A percentile compares a stretch with the other conserved stretches of the same genome.
These are phyloP conservation scores for Solea senegalensis DNA, from an alignment of 2,113 vertebrate genomes.

Conservation along the genomic window DNA sequence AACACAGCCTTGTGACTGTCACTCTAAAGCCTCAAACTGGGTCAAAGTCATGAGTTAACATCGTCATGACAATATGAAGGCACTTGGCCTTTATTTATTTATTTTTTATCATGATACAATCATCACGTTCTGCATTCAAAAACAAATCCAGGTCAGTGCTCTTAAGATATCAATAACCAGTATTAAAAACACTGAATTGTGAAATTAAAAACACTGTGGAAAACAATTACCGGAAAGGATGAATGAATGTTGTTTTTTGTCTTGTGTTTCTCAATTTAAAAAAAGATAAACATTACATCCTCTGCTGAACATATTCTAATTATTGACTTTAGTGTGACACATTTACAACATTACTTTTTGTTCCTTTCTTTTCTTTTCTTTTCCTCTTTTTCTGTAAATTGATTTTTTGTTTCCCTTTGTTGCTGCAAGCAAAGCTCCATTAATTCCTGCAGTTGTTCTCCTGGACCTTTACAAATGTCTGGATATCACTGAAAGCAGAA, in stretches of 20 bases:
- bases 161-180: neutral
- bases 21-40: constrained; percentile 62
- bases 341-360: neutral
- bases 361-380: neutral
- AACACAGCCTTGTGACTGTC: constrained; percentile 52
- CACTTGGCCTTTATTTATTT: constrained; percentile 19
- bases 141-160: constrained; percentile 2
- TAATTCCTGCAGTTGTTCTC: neutral
- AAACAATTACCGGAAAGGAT: too few relatives aligned
- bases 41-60: constrained; percentile 50
- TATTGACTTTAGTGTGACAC: neutral
- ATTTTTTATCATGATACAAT: neutral
- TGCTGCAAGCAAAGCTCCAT: neutral
- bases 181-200: neutral
- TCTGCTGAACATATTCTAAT: too few relatives aligned
- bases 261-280: neutral
- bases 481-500: too few relatives aligned
- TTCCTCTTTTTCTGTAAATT: neutral
- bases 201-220: too few relatives aligned
- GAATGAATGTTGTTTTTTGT: neutral
- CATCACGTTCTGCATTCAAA: neutral
- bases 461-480: too few relatives aligned
- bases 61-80: constrained; percentile 12
- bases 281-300: too few relatives aligned
- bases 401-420: too few relatives aligned